phyloP scores from a whole-genome alignment of 2,888 invertebrate genomes.

The Tinea trinotella region DNA sequence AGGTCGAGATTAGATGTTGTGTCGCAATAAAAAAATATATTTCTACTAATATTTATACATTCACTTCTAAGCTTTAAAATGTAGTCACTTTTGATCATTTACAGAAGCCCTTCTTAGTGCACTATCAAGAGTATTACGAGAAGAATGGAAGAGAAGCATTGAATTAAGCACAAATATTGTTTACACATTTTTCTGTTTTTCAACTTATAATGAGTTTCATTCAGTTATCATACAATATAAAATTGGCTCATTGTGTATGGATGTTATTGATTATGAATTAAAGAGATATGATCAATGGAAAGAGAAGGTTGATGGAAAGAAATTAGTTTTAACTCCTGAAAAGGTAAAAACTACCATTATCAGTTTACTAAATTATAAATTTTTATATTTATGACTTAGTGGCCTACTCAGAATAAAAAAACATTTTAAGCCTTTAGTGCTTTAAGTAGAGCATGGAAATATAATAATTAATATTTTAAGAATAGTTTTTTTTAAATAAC shows the following conservation, averaged over 20 bases:
- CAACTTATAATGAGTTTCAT: slow-evolving; percentile 96
- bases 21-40: too few species aligned
- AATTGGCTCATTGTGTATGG: slow-evolving; percentile 97
- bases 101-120: slow-evolving; percentile 95
- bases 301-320: slow-evolving; percentile 71
- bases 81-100: too few species aligned
- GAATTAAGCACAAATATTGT: slow-evolving; percentile 97
- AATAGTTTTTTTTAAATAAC: too few species aligned
- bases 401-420: not conserved
- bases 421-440: too few species aligned
- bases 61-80: too few species aligned
- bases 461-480: too few species aligned
- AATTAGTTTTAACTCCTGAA: slow-evolving; percentile 54
- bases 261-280: slow-evolving; percentile 95
- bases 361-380: not conserved
- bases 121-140: slow-evolving; percentile 92
- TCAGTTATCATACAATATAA: slow-evolving; percentile 95
- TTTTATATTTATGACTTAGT: too few species aligned
- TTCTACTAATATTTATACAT: too few species aligned
- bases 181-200: slow-evolving; percentile 97
- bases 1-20: too few species aligned
- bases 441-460: too few species aligned
- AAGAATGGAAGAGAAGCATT: slow-evolving; percentile 97
- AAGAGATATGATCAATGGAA: slow-evolving; percentile 95
- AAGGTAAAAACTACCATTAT: too few species aligned